Conservation (phyloP, 2,113 vertebrate species). For the Percopsis transmontana region DNA sequence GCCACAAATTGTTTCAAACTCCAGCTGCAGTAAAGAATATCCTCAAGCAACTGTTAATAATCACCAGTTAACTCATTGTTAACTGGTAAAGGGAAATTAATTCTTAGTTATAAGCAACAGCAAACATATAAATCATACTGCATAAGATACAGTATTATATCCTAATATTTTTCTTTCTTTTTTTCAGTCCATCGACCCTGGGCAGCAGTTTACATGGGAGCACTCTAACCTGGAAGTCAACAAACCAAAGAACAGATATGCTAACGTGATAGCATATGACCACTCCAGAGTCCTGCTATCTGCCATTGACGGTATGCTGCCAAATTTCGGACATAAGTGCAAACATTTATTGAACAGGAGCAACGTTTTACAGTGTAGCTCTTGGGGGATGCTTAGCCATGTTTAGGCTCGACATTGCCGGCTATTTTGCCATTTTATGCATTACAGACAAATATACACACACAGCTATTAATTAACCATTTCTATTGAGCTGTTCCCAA, state of each 20-base stretch:
- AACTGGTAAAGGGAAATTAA: neutral
- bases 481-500: constrained; percentile 38
- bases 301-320: constrained; percentile 91
- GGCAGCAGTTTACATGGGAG: constrained; percentile 98
- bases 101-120: neutral
- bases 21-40: neutral
- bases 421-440: constrained; percentile 31
- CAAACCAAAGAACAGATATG: constrained; percentile 99
- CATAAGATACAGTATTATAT: neutral
- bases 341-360: neutral
- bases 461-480: constrained; percentile 58
- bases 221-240: constrained; percentile 99
- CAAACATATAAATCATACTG: neutral
- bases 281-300: constrained; percentile 95
- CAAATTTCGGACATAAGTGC: constrained; percentile 16
- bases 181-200: constrained; percentile 94
- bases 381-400: constrained; percentile 17
- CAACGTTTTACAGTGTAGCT: neutral
- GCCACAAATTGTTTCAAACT: too few species aligned
- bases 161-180: constrained; percentile 52
- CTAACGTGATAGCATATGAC: constrained; percentile 98
- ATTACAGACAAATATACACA: constrained; percentile 37
- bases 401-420: constrained; percentile 27
- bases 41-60: constrained; percentile 2
- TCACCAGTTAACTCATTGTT: neutral